Evolutionary conservation across 2,113 vertebrate species (phyloP).

Genomic region (Siniperca knerii): DNA sequence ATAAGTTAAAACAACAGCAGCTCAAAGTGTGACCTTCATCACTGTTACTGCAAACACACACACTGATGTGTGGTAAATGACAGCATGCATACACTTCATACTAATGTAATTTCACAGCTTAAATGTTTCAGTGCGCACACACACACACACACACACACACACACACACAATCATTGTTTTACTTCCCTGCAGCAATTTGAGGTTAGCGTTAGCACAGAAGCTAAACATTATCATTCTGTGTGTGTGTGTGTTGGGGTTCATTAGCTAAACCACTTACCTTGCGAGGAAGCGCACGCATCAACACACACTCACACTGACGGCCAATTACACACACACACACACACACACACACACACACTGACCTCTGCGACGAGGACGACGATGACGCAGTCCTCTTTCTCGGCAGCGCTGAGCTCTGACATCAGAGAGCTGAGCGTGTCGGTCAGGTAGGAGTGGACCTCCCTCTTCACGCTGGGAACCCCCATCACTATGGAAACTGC

Average conservation of each 20-base stretch:
- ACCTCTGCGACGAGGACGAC: slow-evolving; percentile 98
- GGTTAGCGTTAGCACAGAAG: slow-evolving; percentile 22
- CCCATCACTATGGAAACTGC: slow-evolving; percentile 98
- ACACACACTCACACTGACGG: slow-evolving; percentile 19
- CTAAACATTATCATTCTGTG: slow-evolving; percentile 36
- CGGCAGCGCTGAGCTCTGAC: slow-evolving; percentile 92
- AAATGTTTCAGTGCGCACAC: too few species aligned
- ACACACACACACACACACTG: slow-evolving; percentile 34
- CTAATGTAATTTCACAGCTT: slow-evolving; percentile 2
- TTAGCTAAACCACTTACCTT: slow-evolving; percentile 63
- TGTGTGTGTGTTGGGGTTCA: slow-evolving; percentile 31
- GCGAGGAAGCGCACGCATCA: slow-evolving; percentile 20
- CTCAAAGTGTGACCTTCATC: slow-evolving; percentile 12
- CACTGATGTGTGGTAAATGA: not conserved
- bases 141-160: not conserved
- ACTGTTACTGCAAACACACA: slow-evolving; percentile 12
- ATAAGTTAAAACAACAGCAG: not conserved
- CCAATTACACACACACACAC: slow-evolving; percentile 17
- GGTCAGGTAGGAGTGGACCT: slow-evolving; percentile 96
- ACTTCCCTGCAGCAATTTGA: slow-evolving; percentile 31
- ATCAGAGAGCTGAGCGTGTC: slow-evolving; percentile 97
- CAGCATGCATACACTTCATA: not conserved
- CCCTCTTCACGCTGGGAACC: slow-evolving; percentile 96
- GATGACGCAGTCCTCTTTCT: slow-evolving; percentile 97
- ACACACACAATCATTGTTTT: not conserved